A percentile compares a stretch with the other conserved stretches of the same genome.
Conservation (phyloP, 2,113 vertebrate genomes). For the Gopherus flavomarginatus region DNA sequence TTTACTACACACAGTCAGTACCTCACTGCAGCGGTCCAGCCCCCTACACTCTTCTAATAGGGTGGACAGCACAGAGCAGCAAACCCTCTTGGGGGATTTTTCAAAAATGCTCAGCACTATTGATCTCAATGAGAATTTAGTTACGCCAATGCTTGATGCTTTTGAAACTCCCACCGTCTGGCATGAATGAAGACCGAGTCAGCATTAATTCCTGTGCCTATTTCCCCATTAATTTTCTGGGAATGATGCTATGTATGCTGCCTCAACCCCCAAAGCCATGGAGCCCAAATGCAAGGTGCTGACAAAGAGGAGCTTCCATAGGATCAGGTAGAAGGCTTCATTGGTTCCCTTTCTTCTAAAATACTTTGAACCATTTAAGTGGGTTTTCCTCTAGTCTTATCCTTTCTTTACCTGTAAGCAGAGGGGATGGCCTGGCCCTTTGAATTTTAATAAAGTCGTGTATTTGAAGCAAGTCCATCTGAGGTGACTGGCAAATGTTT, state of each 20-base stretch:
- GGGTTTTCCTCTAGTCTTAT: neutral
- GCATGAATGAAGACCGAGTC: neutral
- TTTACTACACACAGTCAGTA: neutral
- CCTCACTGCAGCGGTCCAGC: fast-evolving
- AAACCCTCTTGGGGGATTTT: neutral
- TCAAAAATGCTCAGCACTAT: neutral
- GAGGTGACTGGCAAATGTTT: neutral
- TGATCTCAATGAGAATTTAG: neutral
- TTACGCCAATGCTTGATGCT: fast-evolving
- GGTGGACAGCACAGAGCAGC: neutral
- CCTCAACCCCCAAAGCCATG: neutral
- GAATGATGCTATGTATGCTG: neutral
- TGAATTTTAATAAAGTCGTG: neutral
- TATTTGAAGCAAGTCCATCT: neutral
- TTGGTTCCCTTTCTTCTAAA: neutral
- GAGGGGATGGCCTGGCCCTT: neutral
- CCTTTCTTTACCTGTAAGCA: neutral
- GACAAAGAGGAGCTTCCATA: neutral
- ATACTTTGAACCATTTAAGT: neutral
- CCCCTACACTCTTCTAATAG: neutral
- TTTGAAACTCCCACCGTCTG: neutral
- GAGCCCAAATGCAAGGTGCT: neutral
- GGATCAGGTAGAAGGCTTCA: neutral
- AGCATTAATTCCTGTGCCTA: neutral
- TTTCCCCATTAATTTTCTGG: neutral